These are phyloP conservation scores for Aselliscus stoliczkanus DNA, from an alignment of 2,797 vertebrate species.

Conservation along the genomic window DNA sequence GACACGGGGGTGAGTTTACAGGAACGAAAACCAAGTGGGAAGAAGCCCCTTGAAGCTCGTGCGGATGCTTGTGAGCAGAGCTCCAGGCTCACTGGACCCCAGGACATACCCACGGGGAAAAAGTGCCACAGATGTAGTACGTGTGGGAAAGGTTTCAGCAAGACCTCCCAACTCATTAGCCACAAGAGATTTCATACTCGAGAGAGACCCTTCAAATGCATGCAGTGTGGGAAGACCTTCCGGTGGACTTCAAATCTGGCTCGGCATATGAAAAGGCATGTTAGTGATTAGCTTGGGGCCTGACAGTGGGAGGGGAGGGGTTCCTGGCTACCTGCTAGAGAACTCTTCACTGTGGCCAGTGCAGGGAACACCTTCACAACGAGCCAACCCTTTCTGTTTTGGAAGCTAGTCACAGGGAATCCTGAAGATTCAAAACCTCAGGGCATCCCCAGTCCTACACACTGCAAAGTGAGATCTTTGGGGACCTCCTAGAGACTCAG, in stretches of 20 bases:
- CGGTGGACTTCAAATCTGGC: conserved; percentile 72
- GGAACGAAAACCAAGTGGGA: not conserved
- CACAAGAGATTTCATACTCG: conserved; percentile 68
- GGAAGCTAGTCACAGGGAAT: not conserved
- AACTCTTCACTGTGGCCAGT: not conserved
- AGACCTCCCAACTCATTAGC: conserved; percentile 65
- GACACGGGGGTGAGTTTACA: not conserved
- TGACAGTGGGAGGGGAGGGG: not conserved
- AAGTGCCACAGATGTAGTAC: conserved; percentile 54
- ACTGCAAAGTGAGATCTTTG: not conserved
- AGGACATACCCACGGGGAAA: not conserved
- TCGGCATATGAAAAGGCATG: conserved; percentile 64
- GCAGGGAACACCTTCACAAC: not conserved
- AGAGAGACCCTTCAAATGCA: conserved; percentile 66
- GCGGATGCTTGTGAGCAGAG: not conserved
- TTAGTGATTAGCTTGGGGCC: not conserved
- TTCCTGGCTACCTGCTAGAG: not conserved
- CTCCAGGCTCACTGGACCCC: not conserved
- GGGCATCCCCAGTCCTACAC: not conserved
- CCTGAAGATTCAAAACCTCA: not conserved
- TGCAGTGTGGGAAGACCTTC: conserved; percentile 70
- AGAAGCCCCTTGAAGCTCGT: not conserved
- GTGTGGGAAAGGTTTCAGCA: conserved; percentile 67
- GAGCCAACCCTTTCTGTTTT: not conserved
- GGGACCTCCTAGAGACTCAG: not conserved